phyloP scores from a whole-genome alignment of 2,113 vertebrate species.

The Hemiscyllium ocellatum region DNA sequence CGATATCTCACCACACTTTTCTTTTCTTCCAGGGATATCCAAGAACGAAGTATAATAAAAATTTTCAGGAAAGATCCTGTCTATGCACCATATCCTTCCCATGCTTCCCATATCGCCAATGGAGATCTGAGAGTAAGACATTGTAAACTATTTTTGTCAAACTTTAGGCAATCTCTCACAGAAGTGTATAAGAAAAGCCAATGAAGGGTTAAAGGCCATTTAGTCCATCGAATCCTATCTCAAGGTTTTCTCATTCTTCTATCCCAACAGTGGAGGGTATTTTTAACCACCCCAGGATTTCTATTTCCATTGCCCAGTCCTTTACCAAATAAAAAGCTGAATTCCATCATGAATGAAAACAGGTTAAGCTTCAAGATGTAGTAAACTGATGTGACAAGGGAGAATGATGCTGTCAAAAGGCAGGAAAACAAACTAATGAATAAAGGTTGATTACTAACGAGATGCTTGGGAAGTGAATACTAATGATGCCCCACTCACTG shows the following conservation, averaged over 20 bases:
- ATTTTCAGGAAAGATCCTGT: conserved; percentile 94
- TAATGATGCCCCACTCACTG: background rate
- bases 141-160: background rate
- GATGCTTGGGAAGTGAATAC: background rate
- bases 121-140: conserved; percentile 87
- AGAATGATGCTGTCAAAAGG: background rate
- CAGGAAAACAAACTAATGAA: background rate
- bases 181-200: background rate
- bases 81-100: conserved; percentile 78
- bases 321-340: background rate
- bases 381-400: background rate
- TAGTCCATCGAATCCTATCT: background rate
- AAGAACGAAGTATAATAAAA: conserved; percentile 97
- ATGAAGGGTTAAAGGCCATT: background rate
- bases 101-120: conserved; percentile 81
- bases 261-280: background rate
- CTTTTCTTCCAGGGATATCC: conserved; percentile 72
- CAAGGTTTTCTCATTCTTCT: background rate
- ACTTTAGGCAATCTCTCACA: background rate
- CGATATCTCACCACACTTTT: background rate
- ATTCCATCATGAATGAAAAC: background rate
- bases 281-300: background rate
- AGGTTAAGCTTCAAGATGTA: background rate
- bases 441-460: background rate
- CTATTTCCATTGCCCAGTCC: background rate